Evolutionary conservation across 2,888 invertebrate species (phyloP).

Genomic region (Heliconius sara): DNA sequence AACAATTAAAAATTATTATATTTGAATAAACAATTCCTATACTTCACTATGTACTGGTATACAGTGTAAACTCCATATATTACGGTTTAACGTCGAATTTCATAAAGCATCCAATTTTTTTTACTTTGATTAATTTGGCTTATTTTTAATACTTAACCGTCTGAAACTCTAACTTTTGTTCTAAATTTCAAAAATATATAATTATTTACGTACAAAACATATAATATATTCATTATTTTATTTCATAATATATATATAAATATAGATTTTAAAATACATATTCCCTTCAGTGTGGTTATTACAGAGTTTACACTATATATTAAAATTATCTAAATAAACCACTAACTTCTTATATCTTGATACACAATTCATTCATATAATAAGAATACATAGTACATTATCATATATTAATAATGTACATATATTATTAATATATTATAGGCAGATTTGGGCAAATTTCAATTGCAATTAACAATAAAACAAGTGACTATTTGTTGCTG

Average conservation of each 20-base stretch:
- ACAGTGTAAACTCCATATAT: neutral
- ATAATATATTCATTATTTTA: no score
- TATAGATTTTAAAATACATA: no score
- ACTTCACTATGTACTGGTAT: neutral
- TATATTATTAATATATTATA: neutral
- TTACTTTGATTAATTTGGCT: no score
- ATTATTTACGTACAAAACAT: no score
- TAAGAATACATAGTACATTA: neutral
- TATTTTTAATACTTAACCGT: no score
- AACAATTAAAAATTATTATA: neutral
- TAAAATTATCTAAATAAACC: neutral
- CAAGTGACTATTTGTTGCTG: no score
- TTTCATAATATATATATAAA: no score
- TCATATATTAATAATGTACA: neutral
- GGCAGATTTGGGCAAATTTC: neutral
- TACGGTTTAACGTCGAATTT: neutral
- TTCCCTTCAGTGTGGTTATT: neutral
- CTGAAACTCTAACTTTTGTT: no score
- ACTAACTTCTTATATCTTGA: neutral
- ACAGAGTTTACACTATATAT: neutral
- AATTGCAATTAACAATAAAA: conserved; percentile 1
- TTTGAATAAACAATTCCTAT: conserved; percentile 5
- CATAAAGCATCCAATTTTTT: no score
- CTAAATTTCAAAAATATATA: no score
- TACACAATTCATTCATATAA: neutral